These are phyloP conservation scores for Aphidoletes aphidimyza DNA, from an alignment of 2,888 invertebrate genomes.

Conservation along the genomic window DNA sequence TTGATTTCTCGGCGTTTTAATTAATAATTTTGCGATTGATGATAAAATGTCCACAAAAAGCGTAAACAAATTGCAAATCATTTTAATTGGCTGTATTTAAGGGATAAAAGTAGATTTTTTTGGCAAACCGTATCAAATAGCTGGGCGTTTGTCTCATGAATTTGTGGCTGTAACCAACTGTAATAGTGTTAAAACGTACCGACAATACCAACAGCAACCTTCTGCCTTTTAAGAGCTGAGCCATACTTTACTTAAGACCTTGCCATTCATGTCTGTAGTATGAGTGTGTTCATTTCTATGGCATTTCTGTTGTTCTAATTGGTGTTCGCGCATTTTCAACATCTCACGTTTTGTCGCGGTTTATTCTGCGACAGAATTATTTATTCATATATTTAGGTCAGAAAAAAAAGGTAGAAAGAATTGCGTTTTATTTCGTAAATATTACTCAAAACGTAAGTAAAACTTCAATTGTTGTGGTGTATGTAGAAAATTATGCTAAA, in stretches of 20 bases:
- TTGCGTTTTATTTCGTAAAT: too few relatives aligned
- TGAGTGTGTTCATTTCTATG: neutral
- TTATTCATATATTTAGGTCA: conserved; percentile 48
- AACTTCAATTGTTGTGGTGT: neutral
- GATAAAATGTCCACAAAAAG: neutral
- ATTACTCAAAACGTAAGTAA: too few relatives aligned
- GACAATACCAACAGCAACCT: neutral
- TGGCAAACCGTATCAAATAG: neutral
- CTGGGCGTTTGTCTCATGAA: neutral
- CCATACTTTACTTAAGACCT: neutral
- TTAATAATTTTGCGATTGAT: neutral
- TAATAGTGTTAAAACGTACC: neutral
- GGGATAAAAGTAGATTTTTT: neutral
- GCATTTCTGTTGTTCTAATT: neutral
- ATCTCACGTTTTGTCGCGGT: neutral
- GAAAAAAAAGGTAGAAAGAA: too few relatives aligned
- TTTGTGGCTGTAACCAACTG: neutral
- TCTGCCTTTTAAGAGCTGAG: neutral
- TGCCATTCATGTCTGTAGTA: neutral
- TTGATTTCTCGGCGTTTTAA: neutral
- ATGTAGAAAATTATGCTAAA: conserved; percentile 18
- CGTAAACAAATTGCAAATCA: conserved; percentile 13
- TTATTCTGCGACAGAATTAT: conserved; percentile 44
- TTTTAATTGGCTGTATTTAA: conserved; percentile 44
- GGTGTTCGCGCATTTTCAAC: conserved; percentile 24